A percentile compares a stretch with the other conserved stretches of the same genome.
phyloP scores from a whole-genome alignment of 2,888 invertebrate species.

The Tethea ocularis region DNA sequence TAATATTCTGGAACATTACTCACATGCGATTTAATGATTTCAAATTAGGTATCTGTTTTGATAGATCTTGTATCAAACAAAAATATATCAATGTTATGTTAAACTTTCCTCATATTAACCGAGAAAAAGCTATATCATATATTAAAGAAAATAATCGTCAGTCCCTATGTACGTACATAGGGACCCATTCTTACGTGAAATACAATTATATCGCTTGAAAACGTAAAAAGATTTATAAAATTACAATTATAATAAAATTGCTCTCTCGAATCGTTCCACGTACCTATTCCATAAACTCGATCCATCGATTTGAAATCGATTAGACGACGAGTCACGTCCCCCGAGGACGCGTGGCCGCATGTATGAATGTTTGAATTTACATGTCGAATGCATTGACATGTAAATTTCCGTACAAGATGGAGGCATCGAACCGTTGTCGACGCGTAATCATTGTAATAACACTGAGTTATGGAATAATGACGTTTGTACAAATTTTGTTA shows the following conservation, averaged over 20 bases:
- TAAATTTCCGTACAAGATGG: conserved; percentile 47
- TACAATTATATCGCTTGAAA: background rate
- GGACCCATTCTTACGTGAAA: background rate
- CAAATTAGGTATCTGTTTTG: too few species aligned
- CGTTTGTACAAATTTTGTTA: background rate
- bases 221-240: conserved; percentile 7
- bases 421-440: conserved; percentile 3
- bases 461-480: background rate
- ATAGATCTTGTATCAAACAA: too few species aligned
- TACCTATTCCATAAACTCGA: conserved; percentile 32
- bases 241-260: conserved; percentile 11
- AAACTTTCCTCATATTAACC: too few species aligned
- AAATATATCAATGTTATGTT: too few species aligned
- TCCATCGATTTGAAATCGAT: conserved; percentile 40
- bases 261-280: conserved; percentile 6
- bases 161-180: too few species aligned
- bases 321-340: conserved; percentile 45
- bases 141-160: too few species aligned
- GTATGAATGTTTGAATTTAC: conserved; percentile 51
- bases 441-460: conserved; percentile 4
- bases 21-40: too few species aligned
- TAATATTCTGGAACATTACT: too few species aligned
- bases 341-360: conserved; percentile 35
- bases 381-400: conserved; percentile 54
- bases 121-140: too few species aligned